Conservation (phyloP, 2,888 invertebrate genomes). For the Laothoe populi region DNA sequence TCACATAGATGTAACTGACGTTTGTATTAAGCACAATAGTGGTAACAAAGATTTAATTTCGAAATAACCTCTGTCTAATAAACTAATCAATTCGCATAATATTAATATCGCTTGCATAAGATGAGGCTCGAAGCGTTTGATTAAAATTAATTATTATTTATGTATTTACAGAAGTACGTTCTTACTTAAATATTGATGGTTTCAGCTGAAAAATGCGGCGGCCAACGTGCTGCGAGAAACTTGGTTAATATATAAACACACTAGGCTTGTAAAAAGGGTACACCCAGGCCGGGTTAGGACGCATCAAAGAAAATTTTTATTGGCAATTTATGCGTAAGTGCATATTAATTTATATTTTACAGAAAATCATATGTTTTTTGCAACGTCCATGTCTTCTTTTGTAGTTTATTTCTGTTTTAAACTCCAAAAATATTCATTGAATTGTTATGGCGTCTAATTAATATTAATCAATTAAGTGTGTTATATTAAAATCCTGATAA, state of each 20-base stretch:
- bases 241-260: slow-evolving; percentile 99
- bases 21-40: slow-evolving; percentile 20
- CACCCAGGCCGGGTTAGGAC: slow-evolving; percentile 98
- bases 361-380: not conserved
- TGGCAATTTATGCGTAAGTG: slow-evolving; percentile 99
- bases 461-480: no score
- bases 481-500: no score
- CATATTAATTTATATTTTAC: slow-evolving; percentile 22
- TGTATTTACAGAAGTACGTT: not conserved
- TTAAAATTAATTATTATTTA: slow-evolving; percentile 12
- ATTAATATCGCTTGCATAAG: slow-evolving; percentile 14
- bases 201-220: slow-evolving; percentile 99
- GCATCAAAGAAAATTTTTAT: slow-evolving; percentile 99
- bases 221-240: slow-evolving; percentile 99
- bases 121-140: slow-evolving; percentile 18
- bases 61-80: slow-evolving; percentile 8
- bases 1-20: slow-evolving; percentile 21
- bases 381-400: not conserved
- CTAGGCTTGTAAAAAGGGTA: slow-evolving; percentile 98
- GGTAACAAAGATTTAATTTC: slow-evolving; percentile 7
- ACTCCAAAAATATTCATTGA: no score
- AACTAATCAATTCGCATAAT: slow-evolving; percentile 10
- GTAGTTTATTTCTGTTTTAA: no score
- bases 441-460: no score
- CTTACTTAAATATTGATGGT: slow-evolving; percentile 34